These are phyloP conservation scores for Peromyscus melanophrys DNA, from an alignment of 2,797 vertebrate species.

Conservation along the genomic window DNA sequence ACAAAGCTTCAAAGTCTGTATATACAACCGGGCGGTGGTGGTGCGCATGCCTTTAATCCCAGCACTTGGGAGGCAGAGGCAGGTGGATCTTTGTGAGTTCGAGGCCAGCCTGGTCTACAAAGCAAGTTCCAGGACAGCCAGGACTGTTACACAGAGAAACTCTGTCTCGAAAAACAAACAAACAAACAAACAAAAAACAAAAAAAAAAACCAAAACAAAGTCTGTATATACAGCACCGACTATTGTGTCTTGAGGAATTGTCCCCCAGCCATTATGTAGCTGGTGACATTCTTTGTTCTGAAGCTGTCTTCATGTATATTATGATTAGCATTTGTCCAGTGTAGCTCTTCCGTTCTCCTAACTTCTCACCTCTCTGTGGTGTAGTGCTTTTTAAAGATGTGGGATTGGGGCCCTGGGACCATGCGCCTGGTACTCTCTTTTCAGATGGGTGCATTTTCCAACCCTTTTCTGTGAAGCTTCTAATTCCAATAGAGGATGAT, in stretches of 20 bases:
- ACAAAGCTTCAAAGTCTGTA: not conserved
- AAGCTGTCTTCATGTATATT: not conserved
- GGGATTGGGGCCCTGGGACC: not conserved
- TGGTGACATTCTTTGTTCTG: not conserved
- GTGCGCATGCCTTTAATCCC: no score
- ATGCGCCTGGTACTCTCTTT: not conserved
- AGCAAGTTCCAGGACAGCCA: no score
- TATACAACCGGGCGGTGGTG: not conserved
- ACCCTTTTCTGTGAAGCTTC: not conserved
- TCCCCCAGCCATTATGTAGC: no score
- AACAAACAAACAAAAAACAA: no score
- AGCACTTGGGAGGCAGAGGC: no score
- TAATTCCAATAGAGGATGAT: not conserved
- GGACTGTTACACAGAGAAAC: no score
- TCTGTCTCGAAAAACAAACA: no score
- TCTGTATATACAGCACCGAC: not conserved
- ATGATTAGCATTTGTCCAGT: not conserved
- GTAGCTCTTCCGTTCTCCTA: no score
- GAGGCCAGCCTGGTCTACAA: no score
- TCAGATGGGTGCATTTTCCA: no score
- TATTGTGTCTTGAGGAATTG: not conserved
- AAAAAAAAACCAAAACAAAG: no score
- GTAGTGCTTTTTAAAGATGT: not conserved
- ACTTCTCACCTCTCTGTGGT: not conserved
- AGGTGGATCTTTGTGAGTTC: no score